Conservation (phyloP, 2,797 vertebrate genomes). For the Galagoides demidoff region DNA sequence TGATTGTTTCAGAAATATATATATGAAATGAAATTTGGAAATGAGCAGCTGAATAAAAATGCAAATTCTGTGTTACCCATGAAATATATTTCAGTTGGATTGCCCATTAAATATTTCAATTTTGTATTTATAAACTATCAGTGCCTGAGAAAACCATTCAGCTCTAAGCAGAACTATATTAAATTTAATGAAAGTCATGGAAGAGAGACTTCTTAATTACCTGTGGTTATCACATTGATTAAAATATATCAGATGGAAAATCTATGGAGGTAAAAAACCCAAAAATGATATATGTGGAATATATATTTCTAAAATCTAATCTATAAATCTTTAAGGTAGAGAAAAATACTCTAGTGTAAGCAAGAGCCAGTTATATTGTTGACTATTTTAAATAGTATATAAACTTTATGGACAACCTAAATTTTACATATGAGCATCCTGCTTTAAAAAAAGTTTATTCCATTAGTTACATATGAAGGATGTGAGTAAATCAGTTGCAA, state of each 20-base stretch:
- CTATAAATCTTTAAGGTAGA: constrained; percentile 14
- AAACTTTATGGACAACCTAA: too few species aligned
- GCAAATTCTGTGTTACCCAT: not conserved
- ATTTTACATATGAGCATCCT: not conserved
- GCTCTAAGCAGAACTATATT: constrained; percentile 14
- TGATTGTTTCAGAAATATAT: not conserved
- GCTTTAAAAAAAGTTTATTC: not conserved
- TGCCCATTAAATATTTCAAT: not conserved
- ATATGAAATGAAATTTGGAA: not conserved
- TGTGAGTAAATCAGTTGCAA: not conserved
- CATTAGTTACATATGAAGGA: not conserved
- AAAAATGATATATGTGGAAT: constrained; percentile 34
- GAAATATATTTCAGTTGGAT: not conserved
- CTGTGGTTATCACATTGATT: constrained; percentile 31
- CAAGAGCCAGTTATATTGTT: not conserved
- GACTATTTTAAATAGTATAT: too few species aligned
- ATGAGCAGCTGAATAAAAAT: not conserved
- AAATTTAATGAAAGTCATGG: constrained; percentile 46
- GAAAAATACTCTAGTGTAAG: not conserved
- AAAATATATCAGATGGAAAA: not conserved
- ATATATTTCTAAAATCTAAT: not conserved
- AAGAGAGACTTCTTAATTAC: constrained; percentile 54
- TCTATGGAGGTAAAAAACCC: not conserved
- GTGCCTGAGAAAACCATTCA: not conserved
- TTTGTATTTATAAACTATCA: not conserved